These are phyloP conservation scores for Deilephila porcellus DNA, from an alignment of 2,888 invertebrate species.

Conservation along the genomic window DNA sequence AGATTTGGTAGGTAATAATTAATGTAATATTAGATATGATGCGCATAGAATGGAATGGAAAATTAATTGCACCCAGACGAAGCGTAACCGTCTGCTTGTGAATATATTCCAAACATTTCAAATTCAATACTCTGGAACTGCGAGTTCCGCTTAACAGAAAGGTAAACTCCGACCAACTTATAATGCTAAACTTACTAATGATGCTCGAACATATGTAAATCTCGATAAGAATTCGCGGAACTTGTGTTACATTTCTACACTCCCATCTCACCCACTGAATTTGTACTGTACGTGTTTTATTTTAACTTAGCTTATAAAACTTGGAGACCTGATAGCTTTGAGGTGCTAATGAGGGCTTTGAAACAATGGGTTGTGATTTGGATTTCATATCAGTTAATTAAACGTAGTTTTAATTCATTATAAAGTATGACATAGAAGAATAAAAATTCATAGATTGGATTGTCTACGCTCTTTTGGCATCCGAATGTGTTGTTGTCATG, in stretches of 20 bases:
- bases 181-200: not conserved
- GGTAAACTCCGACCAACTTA: constrained; percentile 2
- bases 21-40: too few relatives aligned
- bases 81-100: not conserved
- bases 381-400: not conserved
- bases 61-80: too few relatives aligned
- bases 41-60: too few relatives aligned
- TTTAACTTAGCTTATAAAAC: constrained; percentile 58
- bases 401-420: too few relatives aligned
- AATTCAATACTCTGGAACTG: not conserved
- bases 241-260: constrained; percentile 12
- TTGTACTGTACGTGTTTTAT: constrained; percentile 52
- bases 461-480: too few relatives aligned
- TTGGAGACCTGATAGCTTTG: constrained; percentile 25
- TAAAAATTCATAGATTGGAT: too few relatives aligned
- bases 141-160: not conserved
- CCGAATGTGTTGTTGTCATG: too few relatives aligned
- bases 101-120: constrained; percentile 5
- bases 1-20: too few relatives aligned
- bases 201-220: constrained; percentile 17
- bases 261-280: constrained; percentile 13
- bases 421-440: too few relatives aligned
- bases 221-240: constrained; percentile 11
- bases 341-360: not conserved
- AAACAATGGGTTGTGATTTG: not conserved